These are phyloP conservation scores for Clinocottus analis DNA, from an alignment of 2,113 vertebrate genomes.

Conservation along the genomic window DNA sequence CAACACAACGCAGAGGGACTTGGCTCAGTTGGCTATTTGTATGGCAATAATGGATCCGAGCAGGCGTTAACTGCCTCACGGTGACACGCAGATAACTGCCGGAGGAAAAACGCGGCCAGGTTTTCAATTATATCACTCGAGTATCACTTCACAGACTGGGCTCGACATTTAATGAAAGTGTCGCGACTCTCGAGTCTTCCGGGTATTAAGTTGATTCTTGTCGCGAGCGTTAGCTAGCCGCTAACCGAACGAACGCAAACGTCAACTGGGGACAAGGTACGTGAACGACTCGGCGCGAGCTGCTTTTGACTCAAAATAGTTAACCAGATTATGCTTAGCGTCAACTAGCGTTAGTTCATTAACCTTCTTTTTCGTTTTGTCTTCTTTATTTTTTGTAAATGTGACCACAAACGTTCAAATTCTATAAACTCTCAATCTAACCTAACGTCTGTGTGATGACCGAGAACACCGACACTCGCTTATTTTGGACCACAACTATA, in stretches of 20 bases:
- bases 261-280: conserved; percentile 2
- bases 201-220: conserved; percentile 39
- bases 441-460: neutral
- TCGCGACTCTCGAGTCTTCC: neutral
- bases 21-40: neutral
- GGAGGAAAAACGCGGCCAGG: neutral
- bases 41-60: conserved; percentile 22
- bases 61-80: neutral
- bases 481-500: neutral
- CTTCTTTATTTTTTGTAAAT: neutral
- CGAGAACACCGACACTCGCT: neutral
- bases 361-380: accelerated
- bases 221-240: conserved; percentile 1
- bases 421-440: neutral
- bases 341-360: neutral
- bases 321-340: neutral
- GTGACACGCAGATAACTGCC: neutral
- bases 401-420: neutral
- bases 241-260: conserved; percentile 9
- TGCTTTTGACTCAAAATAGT: neutral
- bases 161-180: neutral
- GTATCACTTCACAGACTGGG: neutral
- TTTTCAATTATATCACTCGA: neutral
- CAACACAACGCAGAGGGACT: neutral
- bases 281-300: conserved; percentile 40